Conservation (phyloP, 2,113 vertebrate genomes). For the Ictalurus furcatus region DNA sequence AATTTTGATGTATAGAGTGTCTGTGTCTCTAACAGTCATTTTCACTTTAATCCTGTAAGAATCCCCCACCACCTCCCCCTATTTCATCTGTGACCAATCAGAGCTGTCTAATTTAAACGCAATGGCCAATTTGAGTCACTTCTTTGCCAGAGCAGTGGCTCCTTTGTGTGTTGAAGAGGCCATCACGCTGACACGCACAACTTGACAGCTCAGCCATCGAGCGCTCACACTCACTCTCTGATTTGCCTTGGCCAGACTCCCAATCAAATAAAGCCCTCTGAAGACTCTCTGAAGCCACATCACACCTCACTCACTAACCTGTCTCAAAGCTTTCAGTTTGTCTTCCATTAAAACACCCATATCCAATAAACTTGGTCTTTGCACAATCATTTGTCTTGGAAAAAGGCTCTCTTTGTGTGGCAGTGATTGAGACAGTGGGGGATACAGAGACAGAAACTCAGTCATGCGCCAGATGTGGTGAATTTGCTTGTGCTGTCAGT, state of each 20-base stretch:
- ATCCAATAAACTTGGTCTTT: conserved; percentile 23
- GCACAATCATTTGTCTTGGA: conserved; percentile 32
- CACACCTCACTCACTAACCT: conserved; percentile 26
- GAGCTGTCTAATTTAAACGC: conserved; percentile 44
- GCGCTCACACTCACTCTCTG: conserved; percentile 15
- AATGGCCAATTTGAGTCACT: conserved; percentile 40
- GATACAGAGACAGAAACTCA: conserved; percentile 37
- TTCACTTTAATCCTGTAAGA: conserved; percentile 42
- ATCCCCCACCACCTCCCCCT: conserved; percentile 1
- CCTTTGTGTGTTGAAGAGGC: conserved; percentile 33
- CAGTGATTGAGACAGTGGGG: conserved; percentile 39
- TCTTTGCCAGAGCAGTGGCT: conserved; percentile 22
- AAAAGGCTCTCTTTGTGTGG: conserved; percentile 20
- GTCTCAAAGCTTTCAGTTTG: conserved; percentile 21
- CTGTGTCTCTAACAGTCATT: conserved; percentile 35
- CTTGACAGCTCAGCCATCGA: conserved; percentile 35
- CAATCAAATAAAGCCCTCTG: conserved; percentile 26
- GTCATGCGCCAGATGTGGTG: conserved; percentile 21
- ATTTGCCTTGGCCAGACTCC: conserved; percentile 33
- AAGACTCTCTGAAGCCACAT: conserved; percentile 23
- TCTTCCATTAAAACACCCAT: conserved; percentile 29
- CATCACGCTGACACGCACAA: conserved; percentile 1
- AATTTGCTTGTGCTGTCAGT: conserved; percentile 37
- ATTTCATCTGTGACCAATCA: conserved; percentile 4
- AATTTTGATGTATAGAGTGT: conserved; percentile 24